phyloP scores from a whole-genome alignment of 2,113 vertebrate species.

The Xerus inauris region DNA sequence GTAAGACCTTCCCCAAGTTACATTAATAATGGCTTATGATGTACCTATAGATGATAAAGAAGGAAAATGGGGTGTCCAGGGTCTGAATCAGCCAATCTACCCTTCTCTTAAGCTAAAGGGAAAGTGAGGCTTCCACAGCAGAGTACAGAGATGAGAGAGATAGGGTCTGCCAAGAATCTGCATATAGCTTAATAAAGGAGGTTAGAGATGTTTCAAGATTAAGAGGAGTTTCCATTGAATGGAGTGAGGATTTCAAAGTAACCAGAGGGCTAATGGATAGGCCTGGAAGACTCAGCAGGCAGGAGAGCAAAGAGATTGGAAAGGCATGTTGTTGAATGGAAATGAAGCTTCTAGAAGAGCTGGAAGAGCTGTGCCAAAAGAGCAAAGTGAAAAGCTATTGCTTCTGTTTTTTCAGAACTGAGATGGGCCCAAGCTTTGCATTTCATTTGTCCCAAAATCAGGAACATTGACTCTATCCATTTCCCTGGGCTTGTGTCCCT shows the following conservation, averaged over 20 bases:
- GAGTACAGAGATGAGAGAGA: background rate
- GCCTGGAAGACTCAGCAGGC: background rate
- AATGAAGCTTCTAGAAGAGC: background rate
- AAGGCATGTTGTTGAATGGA: background rate
- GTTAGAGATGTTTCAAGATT: conserved; percentile 4
- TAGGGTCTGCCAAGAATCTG: background rate
- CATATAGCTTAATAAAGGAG: background rate
- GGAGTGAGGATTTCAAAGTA: background rate
- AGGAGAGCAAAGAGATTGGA: background rate
- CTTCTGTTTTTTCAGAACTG: background rate
- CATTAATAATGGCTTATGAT: background rate
- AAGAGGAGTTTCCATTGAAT: background rate
- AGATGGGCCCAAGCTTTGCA: background rate
- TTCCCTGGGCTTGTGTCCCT: background rate
- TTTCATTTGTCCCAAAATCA: background rate
- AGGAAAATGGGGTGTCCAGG: background rate
- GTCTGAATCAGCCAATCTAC: background rate
- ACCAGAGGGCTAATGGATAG: background rate
- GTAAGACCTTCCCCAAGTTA: background rate
- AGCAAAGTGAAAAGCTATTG: background rate
- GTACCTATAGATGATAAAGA: background rate
- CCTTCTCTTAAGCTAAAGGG: background rate
- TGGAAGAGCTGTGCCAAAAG: background rate
- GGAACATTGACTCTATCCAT: background rate
- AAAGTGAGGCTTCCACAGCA: background rate